Percentiles rank a stretch among this genome's conserved stretches.
These are phyloP conservation scores for Pogonocichla stellata DNA, from an alignment of 2,113 vertebrate genomes.

Conservation along the genomic window DNA sequence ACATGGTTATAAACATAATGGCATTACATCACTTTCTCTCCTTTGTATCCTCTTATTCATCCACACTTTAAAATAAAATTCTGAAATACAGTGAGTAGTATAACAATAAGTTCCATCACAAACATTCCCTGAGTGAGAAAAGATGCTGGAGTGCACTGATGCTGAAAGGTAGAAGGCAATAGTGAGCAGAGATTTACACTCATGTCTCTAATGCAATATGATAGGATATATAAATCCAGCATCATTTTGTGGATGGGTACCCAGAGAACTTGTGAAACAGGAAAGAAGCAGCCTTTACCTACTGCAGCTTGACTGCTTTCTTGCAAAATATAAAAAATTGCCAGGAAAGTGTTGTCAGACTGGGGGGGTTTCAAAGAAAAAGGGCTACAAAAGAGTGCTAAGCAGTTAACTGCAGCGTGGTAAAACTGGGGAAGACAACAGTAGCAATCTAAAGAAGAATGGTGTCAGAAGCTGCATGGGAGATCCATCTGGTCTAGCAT, in stretches of 20 bases:
- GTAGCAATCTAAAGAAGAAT: background rate
- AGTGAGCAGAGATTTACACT: background rate
- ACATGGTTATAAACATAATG: background rate
- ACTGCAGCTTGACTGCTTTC: background rate
- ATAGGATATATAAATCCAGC: background rate
- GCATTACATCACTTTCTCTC: background rate
- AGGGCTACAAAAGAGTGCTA: background rate
- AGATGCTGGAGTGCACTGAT: background rate
- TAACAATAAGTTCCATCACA: background rate
- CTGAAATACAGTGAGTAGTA: background rate
- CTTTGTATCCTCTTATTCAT: background rate
- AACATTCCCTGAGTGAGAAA: background rate
- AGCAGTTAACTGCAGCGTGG: background rate
- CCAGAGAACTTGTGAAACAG: background rate
- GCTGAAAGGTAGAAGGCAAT: background rate
- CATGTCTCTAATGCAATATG: background rate
- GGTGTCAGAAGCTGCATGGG: background rate
- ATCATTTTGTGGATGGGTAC: background rate
- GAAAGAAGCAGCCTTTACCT: background rate
- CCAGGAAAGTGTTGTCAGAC: background rate
- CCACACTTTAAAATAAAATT: background rate
- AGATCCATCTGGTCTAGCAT: background rate
- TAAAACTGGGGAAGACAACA: background rate
- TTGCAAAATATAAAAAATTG: background rate
- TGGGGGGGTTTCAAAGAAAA: background rate